Base-by-base conservation (phyloP, 2,113 vertebrate species). In the Petroica traversi region DNA sequence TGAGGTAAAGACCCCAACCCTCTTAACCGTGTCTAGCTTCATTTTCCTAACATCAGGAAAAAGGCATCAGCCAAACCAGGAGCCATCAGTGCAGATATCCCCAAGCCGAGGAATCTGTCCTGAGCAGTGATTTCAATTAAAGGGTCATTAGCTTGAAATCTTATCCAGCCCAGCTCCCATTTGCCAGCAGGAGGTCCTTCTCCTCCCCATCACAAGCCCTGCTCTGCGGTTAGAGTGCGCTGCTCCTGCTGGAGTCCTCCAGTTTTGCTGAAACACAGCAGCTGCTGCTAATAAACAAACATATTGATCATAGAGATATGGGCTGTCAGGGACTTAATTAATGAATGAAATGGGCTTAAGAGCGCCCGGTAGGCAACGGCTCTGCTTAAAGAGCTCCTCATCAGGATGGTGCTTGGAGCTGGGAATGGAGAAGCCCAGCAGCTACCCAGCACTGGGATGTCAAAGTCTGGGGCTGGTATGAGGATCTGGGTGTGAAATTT, bases 251-350 rank as follows among this genome's bases (percentile, higher is more conserved):
- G 95, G 94, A 97, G 92, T 91, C 97, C 96, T 95, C 96, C 13
- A 85, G 95, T 93, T 96, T 85, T 34, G 61, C 97, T 98, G 95
- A 98, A 98, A 97, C 96, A 97, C 94, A 96, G 97, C 98, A 98
- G 97, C 97, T 98, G 98, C 97, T 98, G 95, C 97, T 98, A 95
- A 98, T 98, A 98, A 98, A 98, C 97, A 98, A 98, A 98, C 98
- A 98, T 98, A 98, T 98, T 98, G 98, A 98, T 98, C 98, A 98
- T 94, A 94, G 94, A 97, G 97, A 98, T 98, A 98, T 97, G 97
- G 97, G 97, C 97, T 98, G 98, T 98, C 98, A 98, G 97, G 96
- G 96, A 97, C 97, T 98, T 98, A 98, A 98, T 98, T 98, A 97
- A 98, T 97, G 98, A 98, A 98, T 97, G 98, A 98, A 98, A 97